Evolutionary conservation across 2,888 invertebrate genomes (phyloP), one percentile per base, ranked within the genome.

Genomic region (Tachina fera): DNA sequence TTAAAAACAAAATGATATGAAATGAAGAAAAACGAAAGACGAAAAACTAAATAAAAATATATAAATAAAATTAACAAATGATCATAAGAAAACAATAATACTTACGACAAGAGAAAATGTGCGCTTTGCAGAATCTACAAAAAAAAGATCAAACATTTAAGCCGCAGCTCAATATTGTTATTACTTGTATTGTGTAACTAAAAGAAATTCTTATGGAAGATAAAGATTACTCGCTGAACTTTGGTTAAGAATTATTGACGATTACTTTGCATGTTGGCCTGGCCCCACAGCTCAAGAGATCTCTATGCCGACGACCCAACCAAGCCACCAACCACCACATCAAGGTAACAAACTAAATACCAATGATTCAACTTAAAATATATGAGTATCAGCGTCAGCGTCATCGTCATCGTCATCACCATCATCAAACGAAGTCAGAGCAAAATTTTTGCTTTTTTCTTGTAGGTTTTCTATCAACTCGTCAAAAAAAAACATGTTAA

Each of bases 231-330:
- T 80, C n/a, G 65, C 51, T 78, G 60, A 79, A 82, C 75, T 80
- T 86, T 86, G 83, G 75, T 13, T 76, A 65, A 71, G 86, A 61
- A 63, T 82, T 71, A 81, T 81, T 82, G 82, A 75, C 45, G 71
- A 71, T 47, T 83, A 76, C 71, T 79, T 83, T 76, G 79, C 79
- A 86, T 78, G 79, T 47, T 75, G 85, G n/a, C n/a, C n/a, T 60
- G 65, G 71, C 67, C 58, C 39, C 56, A 71, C 9, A 19, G 45
- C 22, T 47, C 56, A 56, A 53, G 6, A 56, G 16, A 39, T 65
- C 65, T 67, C 31, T 53, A 45, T 47, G 39, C 39, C 49, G 43
- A 39, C 70, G 70, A 31, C 78, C 78, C 49, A 51, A 39, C 61
- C 61, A 70, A 19, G 31, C 11, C 43, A 71, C 9, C 49, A 70